Evolutionary conservation across 2,797 vertebrate species (phyloP), one percentile per base, ranked within the genome.

Genomic region (Onychomys leucogaster): DNA sequence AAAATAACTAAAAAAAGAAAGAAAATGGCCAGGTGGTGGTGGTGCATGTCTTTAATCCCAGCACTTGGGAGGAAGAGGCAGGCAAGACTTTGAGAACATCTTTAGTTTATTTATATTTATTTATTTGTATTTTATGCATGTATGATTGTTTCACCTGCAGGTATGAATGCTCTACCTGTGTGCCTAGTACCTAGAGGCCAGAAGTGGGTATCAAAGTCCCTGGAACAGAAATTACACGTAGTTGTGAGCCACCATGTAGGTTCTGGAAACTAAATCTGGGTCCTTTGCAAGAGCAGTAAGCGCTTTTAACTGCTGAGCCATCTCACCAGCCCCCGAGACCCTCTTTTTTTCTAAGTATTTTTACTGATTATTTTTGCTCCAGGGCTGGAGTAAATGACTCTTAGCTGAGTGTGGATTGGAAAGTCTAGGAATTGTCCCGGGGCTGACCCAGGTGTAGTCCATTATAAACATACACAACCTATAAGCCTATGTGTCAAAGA

Each of bases 21-120:
- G 52, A 52, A 52, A 52, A 52, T 52, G 13, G 52, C 52, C 52
- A 52, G 52, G 52, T 52, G 52, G 52, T 52, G 52, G 52, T 52
- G 52, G 52, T 3, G 2, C 52, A 14, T 52, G 13, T 13, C 52
- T 52, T 52, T 52, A 52, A 52, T 52, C 52, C 52, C 52, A 52
- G 52, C 52, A 52, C 52, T 52, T 52, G 52, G 52, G 52, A 52
- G 52, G 52, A 12, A 52, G 52, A 34, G 32, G 29, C 96, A 93
- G 52, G 34, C 88, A 32, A 52, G 23, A 91, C 23, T 65, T 96
- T 6, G 77, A 93, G 55, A 63, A 57, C 14, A 49, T 57, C 52
- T 82, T 92, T 96, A 77, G 93, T 81, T 83, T 52, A 52, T 14
- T 71, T 46, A 69, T 29, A 71, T 43, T 89, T 94, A 75, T 90